These are phyloP conservation scores for Thermophis baileyi DNA, from an alignment of 2,113 vertebrate genomes.

Conservation along the genomic window DNA sequence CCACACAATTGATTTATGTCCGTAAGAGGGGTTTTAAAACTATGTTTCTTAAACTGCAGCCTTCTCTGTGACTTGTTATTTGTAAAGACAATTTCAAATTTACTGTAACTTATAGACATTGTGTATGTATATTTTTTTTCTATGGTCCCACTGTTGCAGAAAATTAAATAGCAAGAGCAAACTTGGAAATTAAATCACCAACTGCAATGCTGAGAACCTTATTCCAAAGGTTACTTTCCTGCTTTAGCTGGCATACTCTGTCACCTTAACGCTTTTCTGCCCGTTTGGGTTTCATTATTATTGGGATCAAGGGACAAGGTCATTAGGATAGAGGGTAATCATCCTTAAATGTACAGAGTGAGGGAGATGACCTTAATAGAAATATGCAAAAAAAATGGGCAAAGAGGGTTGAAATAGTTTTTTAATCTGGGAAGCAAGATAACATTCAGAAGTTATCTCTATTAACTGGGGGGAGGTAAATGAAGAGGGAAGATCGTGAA, in stretches of 20 bases:
- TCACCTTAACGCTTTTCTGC: not conserved
- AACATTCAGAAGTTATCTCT: not conserved
- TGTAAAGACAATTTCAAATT: not conserved
- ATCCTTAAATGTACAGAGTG: not conserved
- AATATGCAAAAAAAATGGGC: not conserved
- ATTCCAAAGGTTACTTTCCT: not conserved
- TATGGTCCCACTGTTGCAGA: not conserved
- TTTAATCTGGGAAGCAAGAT: not conserved
- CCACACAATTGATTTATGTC: not conserved
- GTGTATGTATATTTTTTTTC: not conserved
- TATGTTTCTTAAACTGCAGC: not conserved
- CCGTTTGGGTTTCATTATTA: not conserved
- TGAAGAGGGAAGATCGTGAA: not conserved
- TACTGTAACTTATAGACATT: not conserved
- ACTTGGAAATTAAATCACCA: not conserved
- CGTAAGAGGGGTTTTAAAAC: not conserved
- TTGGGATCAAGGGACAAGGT: not conserved
- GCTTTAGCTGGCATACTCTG: not conserved
- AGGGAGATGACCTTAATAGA: not conserved
- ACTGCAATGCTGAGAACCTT: not conserved
- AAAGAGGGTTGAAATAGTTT: not conserved
- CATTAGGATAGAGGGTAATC: not conserved
- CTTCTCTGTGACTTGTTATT: not conserved
- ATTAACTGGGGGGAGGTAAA: not conserved
- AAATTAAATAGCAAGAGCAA: not conserved